Evolutionary conservation across 2,888 invertebrate genomes (phyloP).

Genomic region (Sabellastarte sp.): DNA sequence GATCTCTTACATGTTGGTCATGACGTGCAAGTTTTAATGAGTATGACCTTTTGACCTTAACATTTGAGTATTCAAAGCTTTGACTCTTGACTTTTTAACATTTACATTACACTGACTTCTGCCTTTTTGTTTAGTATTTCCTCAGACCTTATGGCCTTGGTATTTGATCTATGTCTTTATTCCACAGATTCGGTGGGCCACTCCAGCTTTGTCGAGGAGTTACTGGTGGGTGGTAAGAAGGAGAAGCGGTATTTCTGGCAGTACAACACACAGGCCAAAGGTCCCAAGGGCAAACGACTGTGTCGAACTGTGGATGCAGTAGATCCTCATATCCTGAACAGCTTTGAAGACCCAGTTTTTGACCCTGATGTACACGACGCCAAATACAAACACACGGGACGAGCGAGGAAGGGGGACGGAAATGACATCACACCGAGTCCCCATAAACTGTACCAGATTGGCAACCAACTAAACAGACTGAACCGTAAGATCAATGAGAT

Average conservation of each 20-base stretch:
- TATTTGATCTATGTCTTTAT: background rate
- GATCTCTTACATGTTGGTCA: too few relatives aligned
- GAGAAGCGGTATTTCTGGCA: conserved; percentile 83
- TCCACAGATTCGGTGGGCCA: background rate
- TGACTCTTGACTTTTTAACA: too few relatives aligned
- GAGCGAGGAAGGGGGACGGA: conserved; percentile 94
- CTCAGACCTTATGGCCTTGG: background rate
- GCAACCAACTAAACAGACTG: conserved; percentile 86
- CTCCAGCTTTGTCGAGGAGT: conserved; percentile 14
- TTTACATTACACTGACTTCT: background rate
- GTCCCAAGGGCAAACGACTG: conserved; percentile 86
- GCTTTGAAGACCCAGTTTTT: conserved; percentile 93
- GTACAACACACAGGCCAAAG: conserved; percentile 97
- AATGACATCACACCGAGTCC: conserved; percentile 96
- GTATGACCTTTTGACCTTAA: too few relatives aligned
- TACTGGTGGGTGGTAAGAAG: conserved; percentile 27
- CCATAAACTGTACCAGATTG: conserved; percentile 83
- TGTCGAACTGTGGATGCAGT: conserved; percentile 67
- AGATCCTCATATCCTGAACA: conserved; percentile 88
- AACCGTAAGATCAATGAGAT: conserved; percentile 90
- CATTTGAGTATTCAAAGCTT: too few relatives aligned
- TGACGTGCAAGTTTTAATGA: too few relatives aligned
- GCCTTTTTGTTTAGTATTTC: background rate
- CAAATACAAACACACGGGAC: conserved; percentile 21
- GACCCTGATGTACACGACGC: conserved; percentile 65